Conservation (phyloP, 2,888 invertebrate species). For the Melinaea menophilus region DNA sequence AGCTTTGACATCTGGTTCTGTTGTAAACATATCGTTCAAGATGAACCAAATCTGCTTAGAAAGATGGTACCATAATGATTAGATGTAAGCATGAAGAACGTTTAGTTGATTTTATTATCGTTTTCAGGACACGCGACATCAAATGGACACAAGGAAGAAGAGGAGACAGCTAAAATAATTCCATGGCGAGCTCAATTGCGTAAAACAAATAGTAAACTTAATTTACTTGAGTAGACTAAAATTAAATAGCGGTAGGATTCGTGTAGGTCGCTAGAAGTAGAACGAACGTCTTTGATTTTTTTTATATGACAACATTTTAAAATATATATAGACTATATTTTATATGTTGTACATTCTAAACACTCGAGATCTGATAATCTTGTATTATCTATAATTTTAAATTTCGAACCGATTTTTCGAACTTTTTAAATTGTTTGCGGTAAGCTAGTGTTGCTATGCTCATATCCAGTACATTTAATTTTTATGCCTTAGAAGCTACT, state of each 20-base stretch:
- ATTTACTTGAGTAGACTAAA: slow-evolving; percentile 81
- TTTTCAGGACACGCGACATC: slow-evolving; percentile 57
- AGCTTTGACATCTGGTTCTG: too few species aligned
- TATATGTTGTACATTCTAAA: slow-evolving; percentile 18
- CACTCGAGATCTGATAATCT: slow-evolving; percentile 13
- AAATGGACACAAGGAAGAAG: slow-evolving; percentile 71
- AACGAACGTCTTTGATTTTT: slow-evolving; percentile 17
- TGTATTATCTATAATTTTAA: slow-evolving; percentile 10
- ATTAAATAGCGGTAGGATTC: slow-evolving; percentile 23
- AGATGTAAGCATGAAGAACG: too few species aligned
- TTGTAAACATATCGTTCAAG: too few species aligned
- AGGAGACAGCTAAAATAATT: slow-evolving; percentile 84
- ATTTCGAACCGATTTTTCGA: slow-evolving; percentile 27
- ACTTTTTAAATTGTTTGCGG: slow-evolving; percentile 10
- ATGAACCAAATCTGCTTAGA: too few species aligned
- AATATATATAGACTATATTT: slow-evolving; percentile 36
- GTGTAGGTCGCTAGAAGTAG: slow-evolving; percentile 17
- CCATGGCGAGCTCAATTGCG: slow-evolving; percentile 93
- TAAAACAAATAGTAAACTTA: slow-evolving; percentile 93
- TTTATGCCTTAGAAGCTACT: slow-evolving; percentile 36
- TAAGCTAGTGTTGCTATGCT: slow-evolving; percentile 14
- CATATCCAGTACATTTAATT: slow-evolving; percentile 25
- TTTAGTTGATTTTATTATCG: background rate
- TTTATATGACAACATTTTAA: slow-evolving; percentile 47
- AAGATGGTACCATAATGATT: too few species aligned